Percentiles rank a stretch among this genome's conserved stretches.
These are phyloP conservation scores for Rutpela maculata DNA, from an alignment of 2,888 invertebrate species.

Conservation along the genomic window DNA sequence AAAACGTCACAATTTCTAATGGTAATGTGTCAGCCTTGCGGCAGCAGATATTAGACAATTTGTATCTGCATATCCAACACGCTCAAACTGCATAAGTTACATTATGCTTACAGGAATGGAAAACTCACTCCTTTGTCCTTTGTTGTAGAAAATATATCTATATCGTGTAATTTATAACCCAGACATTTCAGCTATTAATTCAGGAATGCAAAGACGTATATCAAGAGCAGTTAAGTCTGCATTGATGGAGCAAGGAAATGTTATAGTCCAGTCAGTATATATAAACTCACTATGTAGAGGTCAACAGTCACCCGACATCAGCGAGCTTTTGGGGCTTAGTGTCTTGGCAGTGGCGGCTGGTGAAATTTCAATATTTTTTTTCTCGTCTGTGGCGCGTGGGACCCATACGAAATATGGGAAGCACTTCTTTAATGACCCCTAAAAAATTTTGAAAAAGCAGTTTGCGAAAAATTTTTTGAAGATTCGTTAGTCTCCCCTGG, in stretches of 20 bases:
- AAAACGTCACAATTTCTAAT: background rate
- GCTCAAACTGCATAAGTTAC: constrained; percentile 21
- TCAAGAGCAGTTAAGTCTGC: background rate
- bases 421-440: too few species aligned
- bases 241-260: background rate
- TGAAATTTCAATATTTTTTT: too few species aligned
- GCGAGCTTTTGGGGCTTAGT: too few species aligned
- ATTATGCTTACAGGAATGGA: constrained; percentile 2
- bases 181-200: background rate
- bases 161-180: background rate
- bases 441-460: too few species aligned
- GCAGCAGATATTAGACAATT: constrained; percentile 20
- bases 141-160: constrained; percentile 9
- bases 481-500: too few species aligned
- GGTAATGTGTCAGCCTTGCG: background rate
- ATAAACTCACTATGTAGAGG: too few species aligned
- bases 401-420: too few species aligned
- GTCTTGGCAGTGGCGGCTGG: too few species aligned
- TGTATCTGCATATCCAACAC: constrained; percentile 23
- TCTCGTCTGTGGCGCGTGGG: too few species aligned
- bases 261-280: too few species aligned
- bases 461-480: too few species aligned
- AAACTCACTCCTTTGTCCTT: constrained; percentile 8
- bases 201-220: background rate
- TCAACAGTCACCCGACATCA: too few species aligned